Conservation (phyloP, 2,888 invertebrate genomes). For the Microctonus aethiopoides region DNA sequence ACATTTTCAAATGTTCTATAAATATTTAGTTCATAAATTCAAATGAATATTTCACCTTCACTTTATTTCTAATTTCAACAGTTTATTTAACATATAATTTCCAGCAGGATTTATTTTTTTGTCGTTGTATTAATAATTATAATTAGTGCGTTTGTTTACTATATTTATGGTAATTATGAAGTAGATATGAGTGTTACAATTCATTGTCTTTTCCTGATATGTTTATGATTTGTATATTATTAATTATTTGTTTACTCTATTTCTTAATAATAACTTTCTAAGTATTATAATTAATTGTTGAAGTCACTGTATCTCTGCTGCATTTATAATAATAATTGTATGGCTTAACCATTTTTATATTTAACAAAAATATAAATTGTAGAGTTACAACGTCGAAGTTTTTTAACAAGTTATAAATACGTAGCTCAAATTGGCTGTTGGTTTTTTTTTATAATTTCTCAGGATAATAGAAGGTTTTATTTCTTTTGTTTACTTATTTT, state of each 20-base stretch:
- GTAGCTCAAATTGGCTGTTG: not conserved
- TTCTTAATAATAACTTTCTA: conserved; percentile 6
- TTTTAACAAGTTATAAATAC: not conserved
- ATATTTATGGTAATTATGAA: not conserved
- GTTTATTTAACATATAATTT: not conserved
- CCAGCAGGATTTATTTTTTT: not conserved
- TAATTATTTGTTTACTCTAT: not conserved
- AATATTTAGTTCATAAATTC: not conserved
- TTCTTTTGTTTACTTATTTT: not conserved
- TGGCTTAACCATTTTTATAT: too few relatives aligned
- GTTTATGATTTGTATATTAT: not conserved
- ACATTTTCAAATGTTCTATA: not conserved
- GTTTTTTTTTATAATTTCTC: not conserved
- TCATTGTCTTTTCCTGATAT: not conserved
- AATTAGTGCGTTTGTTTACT: not conserved
- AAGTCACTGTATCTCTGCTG: not conserved
- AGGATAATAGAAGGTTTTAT: too few relatives aligned
- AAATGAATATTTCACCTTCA: not conserved
- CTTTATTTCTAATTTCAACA: not conserved
- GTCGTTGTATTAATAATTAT: not conserved
- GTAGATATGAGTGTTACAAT: not conserved
- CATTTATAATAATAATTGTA: not conserved
- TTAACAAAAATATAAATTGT: too few relatives aligned
- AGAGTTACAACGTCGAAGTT: too few relatives aligned
- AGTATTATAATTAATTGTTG: conserved; percentile 6